Conservation (phyloP, 2,888 invertebrate genomes). For the Epistrophe eligans region DNA sequence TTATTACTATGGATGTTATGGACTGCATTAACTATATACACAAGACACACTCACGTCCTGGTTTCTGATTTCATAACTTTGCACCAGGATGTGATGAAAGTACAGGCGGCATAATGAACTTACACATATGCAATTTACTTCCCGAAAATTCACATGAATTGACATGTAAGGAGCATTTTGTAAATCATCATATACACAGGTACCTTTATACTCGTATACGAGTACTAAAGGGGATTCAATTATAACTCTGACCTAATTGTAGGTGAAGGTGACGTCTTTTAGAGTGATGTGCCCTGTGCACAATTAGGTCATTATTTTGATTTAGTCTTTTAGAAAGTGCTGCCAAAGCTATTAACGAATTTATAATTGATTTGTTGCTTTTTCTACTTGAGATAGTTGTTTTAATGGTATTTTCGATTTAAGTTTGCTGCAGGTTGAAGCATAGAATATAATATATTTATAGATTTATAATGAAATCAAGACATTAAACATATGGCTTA, state of each 20-base stretch:
- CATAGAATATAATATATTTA: slow-evolving; percentile 12
- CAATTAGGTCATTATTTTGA: slow-evolving; percentile 31
- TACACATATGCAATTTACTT: slow-evolving; percentile 27
- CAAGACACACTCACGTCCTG: background rate
- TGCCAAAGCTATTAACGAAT: background rate
- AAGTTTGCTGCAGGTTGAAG: background rate
- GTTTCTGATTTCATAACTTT: slow-evolving; percentile 37
- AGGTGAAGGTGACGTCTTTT: slow-evolving; percentile 12
- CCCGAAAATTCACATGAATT: slow-evolving; percentile 41
- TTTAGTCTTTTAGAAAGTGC: slow-evolving; percentile 4
- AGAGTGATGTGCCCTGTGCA: background rate
- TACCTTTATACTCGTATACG: background rate
- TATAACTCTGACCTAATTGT: slow-evolving; percentile 36
- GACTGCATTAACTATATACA: background rate
- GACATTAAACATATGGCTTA: slow-evolving; percentile 6
- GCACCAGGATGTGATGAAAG: background rate
- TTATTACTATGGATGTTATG: background rate
- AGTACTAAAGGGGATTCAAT: slow-evolving; percentile 2
- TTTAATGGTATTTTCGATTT: background rate
- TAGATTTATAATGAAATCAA: slow-evolving; percentile 13
- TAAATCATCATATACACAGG: background rate
- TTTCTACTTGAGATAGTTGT: slow-evolving; percentile 11
- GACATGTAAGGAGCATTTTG: slow-evolving; percentile 15
- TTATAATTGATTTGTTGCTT: slow-evolving; percentile 16
- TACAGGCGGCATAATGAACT: background rate